Conservation (phyloP, 2,797 vertebrate genomes). For the Sparus aurata region DNA sequence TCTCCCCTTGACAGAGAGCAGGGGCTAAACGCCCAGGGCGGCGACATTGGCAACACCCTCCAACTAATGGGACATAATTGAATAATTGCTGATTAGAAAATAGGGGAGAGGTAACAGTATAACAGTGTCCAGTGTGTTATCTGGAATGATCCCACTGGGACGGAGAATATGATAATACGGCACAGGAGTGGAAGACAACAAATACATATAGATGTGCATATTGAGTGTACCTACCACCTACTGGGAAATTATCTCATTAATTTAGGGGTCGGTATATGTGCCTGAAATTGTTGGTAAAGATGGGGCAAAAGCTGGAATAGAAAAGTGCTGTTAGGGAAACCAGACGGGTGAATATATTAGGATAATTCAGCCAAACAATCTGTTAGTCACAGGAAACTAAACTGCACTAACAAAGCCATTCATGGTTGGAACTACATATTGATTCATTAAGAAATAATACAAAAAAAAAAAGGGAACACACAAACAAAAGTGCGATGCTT, state of each 20-base stretch:
- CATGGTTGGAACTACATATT: background rate
- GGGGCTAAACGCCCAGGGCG: constrained; percentile 82
- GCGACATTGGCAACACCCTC: constrained; percentile 82
- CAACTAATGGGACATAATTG: constrained; percentile 88
- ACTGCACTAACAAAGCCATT: constrained; percentile 2
- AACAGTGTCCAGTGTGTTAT: constrained; percentile 75
- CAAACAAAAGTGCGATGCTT: constrained; percentile 3
- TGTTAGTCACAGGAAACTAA: constrained; percentile 29
- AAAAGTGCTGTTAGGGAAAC: constrained; percentile 12
- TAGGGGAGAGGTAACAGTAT: constrained; percentile 61
- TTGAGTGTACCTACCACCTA: constrained; percentile 17
- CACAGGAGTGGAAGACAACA: constrained; percentile 28
- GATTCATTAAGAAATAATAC: constrained; percentile 22
- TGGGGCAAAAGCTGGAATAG: constrained; percentile 26
- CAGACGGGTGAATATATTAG: constrained; percentile 44
- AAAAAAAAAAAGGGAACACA: background rate
- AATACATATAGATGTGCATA: background rate
- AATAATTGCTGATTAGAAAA: constrained; percentile 88
- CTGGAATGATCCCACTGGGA: constrained; percentile 74
- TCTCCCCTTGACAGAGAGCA: constrained; percentile 78
- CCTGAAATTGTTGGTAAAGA: constrained; percentile 29
- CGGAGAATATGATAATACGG: constrained; percentile 57
- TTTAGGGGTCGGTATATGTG: constrained; percentile 27
- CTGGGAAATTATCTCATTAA: constrained; percentile 39
- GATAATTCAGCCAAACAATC: constrained; percentile 32